Percentiles rank a stretch among this genome's conserved stretches.
Evolutionary conservation across 2,797 vertebrate species (phyloP).

Genomic region (Eupleurogrammus muticus): DNA sequence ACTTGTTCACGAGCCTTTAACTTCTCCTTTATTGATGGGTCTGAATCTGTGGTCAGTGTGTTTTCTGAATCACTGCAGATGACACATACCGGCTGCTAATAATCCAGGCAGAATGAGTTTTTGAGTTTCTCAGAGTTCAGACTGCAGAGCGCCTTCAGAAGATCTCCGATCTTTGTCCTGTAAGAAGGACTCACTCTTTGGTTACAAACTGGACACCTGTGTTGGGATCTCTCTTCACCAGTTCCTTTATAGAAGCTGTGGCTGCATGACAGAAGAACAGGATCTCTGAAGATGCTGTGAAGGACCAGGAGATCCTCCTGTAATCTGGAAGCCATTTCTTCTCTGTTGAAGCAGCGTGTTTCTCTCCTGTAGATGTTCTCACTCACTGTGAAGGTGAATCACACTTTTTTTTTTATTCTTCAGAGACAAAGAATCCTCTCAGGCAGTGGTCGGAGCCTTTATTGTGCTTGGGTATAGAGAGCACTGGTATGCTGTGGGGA

Average conservation of each 20-base stretch:
- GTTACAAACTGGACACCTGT: neutral
- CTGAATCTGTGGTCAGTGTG: slow-evolving; percentile 18
- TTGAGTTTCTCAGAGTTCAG: slow-evolving; percentile 20
- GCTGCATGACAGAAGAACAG: slow-evolving; percentile 19
- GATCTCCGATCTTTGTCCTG: neutral
- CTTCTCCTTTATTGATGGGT: slow-evolving; percentile 1
- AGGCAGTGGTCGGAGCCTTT: too few species aligned
- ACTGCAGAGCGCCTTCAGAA: slow-evolving; percentile 15
- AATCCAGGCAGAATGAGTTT: slow-evolving; percentile 33
- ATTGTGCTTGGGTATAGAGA: too few species aligned
- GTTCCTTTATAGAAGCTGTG: slow-evolving; percentile 33
- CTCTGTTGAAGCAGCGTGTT: too few species aligned
- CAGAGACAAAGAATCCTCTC: too few species aligned
- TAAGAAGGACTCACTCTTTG: slow-evolving; percentile 3
- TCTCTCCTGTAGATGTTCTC: too few species aligned
- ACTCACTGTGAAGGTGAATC: too few species aligned
- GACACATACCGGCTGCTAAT: slow-evolving; percentile 22
- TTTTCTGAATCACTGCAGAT: slow-evolving; percentile 23
- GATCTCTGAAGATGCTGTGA: slow-evolving; percentile 7
- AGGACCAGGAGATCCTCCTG: neutral
- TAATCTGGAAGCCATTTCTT: too few species aligned
- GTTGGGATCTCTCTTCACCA: slow-evolving; percentile 4
- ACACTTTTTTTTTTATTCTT: too few species aligned
- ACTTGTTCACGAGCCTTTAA: neutral
- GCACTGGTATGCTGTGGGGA: too few species aligned